Percentiles rank a stretch among this genome's conserved stretches.
Conservation (phyloP, 1,140 invertebrate genomes). For the roundworm (Caenorhabditis elegans) region WBcel235 BX284605.5:16519001-16519500, state of each 20-base stretch:
- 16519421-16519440: too few species aligned
- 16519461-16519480: neutral
- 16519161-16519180: neutral
- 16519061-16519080: neutral
- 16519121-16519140: neutral
- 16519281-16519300: neutral
- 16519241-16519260: neutral
- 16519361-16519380: neutral
- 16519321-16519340: neutral
- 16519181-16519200: neutral
- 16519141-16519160: neutral
- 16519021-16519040: neutral
- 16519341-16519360: neutral
- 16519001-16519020: neutral
- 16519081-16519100: neutral
- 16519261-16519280: neutral
- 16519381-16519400: neutral
- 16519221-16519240: neutral
- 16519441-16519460: too few species aligned
- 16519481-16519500: neutral
- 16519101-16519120: neutral
- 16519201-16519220: neutral
- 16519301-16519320: neutral
- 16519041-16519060: neutral
- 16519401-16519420: neutral